Conservation (phyloP, 2,888 invertebrate species). For the Serripes groenlandicus region DNA sequence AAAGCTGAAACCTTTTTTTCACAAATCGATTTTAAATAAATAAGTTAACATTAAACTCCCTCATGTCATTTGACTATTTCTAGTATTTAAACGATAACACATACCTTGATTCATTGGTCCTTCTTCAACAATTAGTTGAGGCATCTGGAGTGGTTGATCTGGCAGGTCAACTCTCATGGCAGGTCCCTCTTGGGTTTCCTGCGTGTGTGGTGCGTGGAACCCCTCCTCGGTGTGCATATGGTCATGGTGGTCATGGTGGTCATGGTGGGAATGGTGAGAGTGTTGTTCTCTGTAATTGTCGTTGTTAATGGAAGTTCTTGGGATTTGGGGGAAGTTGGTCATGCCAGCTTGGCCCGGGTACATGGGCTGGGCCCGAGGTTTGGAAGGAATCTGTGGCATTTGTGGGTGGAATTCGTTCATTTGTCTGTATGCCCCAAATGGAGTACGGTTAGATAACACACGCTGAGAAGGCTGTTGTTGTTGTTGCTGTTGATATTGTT, state of each 20-base stretch:
- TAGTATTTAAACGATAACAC: too few relatives aligned
- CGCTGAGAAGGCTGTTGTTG: not conserved
- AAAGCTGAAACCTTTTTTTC: too few relatives aligned
- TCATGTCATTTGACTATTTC: too few relatives aligned
- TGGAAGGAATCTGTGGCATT: slow-evolving; percentile 15
- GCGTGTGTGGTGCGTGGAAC: not conserved
- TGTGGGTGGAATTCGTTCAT: slow-evolving; percentile 42
- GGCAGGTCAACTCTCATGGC: slow-evolving; percentile 46
- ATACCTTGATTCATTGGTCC: slow-evolving; percentile 47
- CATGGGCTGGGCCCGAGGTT: not conserved
- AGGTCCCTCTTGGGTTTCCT: not conserved
- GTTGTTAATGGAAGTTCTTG: not conserved
- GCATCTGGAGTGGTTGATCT: slow-evolving; percentile 56
- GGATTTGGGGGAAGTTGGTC: slow-evolving; percentile 38
- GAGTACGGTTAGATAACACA: slow-evolving; percentile 31
- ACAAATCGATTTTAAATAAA: too few relatives aligned
- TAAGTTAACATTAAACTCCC: too few relatives aligned
- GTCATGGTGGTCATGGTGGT: not conserved
- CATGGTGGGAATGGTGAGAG: not conserved
- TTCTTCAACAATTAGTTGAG: slow-evolving; percentile 54
- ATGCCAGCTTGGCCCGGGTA: slow-evolving; percentile 14
- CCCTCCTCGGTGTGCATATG: slow-evolving; percentile 17
- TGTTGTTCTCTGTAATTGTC: not conserved
- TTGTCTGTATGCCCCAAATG: slow-evolving; percentile 6
- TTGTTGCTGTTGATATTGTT: not conserved